phyloP scores from a whole-genome alignment of 2,797 vertebrate genomes.

The Natrix natrix region DNA sequence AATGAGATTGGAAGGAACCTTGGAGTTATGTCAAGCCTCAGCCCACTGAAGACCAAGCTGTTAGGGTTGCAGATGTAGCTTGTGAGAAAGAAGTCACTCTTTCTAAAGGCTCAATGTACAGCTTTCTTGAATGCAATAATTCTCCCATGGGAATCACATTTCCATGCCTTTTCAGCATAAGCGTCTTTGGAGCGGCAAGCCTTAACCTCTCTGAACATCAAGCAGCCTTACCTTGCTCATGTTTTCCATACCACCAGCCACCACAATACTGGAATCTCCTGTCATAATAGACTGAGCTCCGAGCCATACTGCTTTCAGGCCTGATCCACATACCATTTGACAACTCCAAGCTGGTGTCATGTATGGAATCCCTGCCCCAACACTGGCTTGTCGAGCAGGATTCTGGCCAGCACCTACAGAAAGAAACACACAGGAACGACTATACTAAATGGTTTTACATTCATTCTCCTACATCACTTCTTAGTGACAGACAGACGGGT shows the following conservation, averaged over 20 bases:
- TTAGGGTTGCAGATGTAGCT: neutral
- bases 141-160: neutral
- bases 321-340: slow-evolving; percentile 97
- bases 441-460: neutral
- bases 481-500: neutral
- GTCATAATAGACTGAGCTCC: slow-evolving; percentile 85
- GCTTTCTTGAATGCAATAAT: neutral
- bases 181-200: neutral
- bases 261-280: slow-evolving; percentile 85
- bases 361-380: slow-evolving; percentile 88
- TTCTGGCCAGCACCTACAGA: slow-evolving; percentile 90
- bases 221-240: slow-evolving; percentile 88
- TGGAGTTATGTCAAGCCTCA: neutral
- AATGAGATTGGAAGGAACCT: too few species aligned
- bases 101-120: neutral
- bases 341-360: slow-evolving; percentile 92
- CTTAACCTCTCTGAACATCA: neutral
- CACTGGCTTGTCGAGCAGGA: slow-evolving; percentile 86
- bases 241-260: slow-evolving; percentile 96
- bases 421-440: neutral
- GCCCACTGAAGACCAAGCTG: neutral
- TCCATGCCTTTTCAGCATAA: neutral
- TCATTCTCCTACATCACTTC: neutral
- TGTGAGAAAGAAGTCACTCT: neutral
- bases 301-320: slow-evolving; percentile 90